These are phyloP conservation scores for Scaptodrosophila latifasciaeformis DNA, from an alignment of 2,888 invertebrate species.

Conservation along the genomic window DNA sequence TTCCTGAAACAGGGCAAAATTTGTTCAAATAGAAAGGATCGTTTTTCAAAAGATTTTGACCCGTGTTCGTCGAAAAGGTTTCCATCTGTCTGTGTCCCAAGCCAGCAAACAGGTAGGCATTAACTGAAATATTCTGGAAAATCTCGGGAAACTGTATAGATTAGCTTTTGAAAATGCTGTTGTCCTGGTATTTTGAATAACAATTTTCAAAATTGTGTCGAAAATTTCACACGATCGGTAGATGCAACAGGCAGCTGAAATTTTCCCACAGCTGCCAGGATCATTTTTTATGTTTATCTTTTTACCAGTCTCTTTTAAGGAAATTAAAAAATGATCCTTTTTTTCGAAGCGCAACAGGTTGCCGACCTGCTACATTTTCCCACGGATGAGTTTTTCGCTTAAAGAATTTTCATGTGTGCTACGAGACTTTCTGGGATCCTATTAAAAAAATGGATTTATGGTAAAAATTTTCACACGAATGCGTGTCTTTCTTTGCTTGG, in stretches of 20 bases:
- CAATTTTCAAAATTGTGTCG: neutral
- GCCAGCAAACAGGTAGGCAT: constrained; percentile 26
- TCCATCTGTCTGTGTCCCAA: constrained; percentile 20
- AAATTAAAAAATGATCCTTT: neutral
- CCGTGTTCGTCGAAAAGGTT: constrained; percentile 4
- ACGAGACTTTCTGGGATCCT: constrained; percentile 14
- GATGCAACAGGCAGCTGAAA: constrained; percentile 3
- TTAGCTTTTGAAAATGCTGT: too few species aligned
- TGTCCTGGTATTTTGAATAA: too few species aligned
- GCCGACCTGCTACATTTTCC: neutral
- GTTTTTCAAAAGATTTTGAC: constrained; percentile 23
- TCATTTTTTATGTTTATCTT: neutral
- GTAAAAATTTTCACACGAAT: constrained; percentile 26
- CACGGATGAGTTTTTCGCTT: neutral
- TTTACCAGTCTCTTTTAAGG: constrained; percentile 1
- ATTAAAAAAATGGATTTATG: neutral
- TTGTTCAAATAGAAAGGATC: constrained; percentile 26
- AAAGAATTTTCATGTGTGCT: fast-evolving
- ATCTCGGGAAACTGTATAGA: neutral
- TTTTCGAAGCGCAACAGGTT: constrained; percentile 6
- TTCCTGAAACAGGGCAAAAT: constrained; percentile 9
- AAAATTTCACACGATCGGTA: neutral
- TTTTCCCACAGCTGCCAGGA: constrained; percentile 33
- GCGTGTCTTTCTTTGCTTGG: neutral
- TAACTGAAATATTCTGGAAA: too few species aligned